phyloP scores from a whole-genome alignment of 2,797 vertebrate genomes.

The Taeniopygia guttata region DNA sequence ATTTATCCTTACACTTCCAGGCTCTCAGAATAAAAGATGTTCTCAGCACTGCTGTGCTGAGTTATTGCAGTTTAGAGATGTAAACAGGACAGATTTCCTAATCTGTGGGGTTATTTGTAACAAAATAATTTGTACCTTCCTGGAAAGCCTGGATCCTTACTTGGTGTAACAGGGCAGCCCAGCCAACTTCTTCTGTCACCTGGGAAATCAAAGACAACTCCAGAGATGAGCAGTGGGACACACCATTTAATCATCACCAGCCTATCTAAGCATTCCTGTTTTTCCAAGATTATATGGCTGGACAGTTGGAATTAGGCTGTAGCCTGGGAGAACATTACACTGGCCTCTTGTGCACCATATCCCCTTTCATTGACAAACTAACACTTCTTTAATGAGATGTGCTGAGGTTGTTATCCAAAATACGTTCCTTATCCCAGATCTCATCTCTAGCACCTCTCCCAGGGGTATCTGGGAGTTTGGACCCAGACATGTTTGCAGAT shows the following conservation, averaged over 20 bases:
- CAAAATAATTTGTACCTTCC: constrained; percentile 15
- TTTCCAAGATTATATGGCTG: background rate
- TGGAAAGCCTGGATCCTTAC: background rate
- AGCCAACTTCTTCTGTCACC: background rate
- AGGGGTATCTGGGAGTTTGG: background rate
- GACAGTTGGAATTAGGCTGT: background rate
- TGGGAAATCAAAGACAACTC: constrained; percentile 15
- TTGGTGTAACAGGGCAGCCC: background rate
- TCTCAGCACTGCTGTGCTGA: background rate
- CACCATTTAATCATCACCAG: background rate
- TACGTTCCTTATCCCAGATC: constrained; percentile 18
- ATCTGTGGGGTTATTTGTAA: background rate
- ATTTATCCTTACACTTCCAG: constrained; percentile 10
- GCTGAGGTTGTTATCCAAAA: constrained; percentile 9
- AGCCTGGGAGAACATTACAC: background rate
- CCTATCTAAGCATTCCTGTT: background rate
- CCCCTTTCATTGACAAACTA: constrained; percentile 40
- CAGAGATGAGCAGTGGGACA: background rate
- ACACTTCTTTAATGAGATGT: constrained; percentile 30
- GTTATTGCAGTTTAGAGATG: background rate
- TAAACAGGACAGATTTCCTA: background rate
- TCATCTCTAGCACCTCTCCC: constrained; percentile 27
- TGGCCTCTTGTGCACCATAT: background rate
- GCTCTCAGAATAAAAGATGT: background rate
- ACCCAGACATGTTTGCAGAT: background rate